These are phyloP conservation scores for Spialia ferax DNA, from an alignment of 2,888 invertebrate genomes.

Conservation along the genomic window DNA sequence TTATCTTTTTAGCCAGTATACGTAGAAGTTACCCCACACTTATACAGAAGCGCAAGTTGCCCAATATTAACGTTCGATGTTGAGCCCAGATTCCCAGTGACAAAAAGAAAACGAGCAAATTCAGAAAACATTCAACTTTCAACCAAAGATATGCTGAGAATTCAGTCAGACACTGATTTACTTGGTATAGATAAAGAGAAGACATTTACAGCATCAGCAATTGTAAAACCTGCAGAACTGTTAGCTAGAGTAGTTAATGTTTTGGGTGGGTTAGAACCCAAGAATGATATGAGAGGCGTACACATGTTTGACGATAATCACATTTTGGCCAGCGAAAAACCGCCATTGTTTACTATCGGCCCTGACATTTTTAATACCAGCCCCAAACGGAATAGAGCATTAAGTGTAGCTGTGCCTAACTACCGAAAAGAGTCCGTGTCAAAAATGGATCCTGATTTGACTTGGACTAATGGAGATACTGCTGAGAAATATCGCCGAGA, in stretches of 20 bases:
- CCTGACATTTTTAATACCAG: slow-evolving; percentile 68
- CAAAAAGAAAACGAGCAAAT: slow-evolving; percentile 87
- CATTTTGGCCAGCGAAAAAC: slow-evolving; percentile 90
- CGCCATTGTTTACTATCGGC: slow-evolving; percentile 85
- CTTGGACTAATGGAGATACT: slow-evolving; percentile 90
- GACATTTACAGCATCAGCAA: slow-evolving; percentile 90
- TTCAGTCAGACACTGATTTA: slow-evolving; percentile 93
- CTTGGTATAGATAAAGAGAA: slow-evolving; percentile 92
- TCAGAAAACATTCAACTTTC: slow-evolving; percentile 87
- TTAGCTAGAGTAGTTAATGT: slow-evolving; percentile 93
- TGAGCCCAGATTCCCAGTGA: slow-evolving; percentile 76
- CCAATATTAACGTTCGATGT: slow-evolving; percentile 90
- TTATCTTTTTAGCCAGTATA: slow-evolving; percentile 89
- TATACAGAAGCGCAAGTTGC: slow-evolving; percentile 89
- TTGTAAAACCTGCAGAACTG: slow-evolving; percentile 92
- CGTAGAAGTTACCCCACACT: slow-evolving; percentile 84
- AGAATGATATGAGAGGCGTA: slow-evolving; percentile 84
- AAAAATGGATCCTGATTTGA: slow-evolving; percentile 83
- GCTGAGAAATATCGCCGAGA: slow-evolving; percentile 86
- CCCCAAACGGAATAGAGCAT: slow-evolving; percentile 85
- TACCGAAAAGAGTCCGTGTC: slow-evolving; percentile 74
- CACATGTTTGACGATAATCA: slow-evolving; percentile 91
- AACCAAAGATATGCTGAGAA: slow-evolving; percentile 85
- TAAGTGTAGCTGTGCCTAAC: slow-evolving; percentile 87
- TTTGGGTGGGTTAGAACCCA: slow-evolving; percentile 87